These are phyloP conservation scores for Harlomillsia oculata DNA, from an alignment of 1,140 invertebrate species.

Conservation along the genomic window DNA sequence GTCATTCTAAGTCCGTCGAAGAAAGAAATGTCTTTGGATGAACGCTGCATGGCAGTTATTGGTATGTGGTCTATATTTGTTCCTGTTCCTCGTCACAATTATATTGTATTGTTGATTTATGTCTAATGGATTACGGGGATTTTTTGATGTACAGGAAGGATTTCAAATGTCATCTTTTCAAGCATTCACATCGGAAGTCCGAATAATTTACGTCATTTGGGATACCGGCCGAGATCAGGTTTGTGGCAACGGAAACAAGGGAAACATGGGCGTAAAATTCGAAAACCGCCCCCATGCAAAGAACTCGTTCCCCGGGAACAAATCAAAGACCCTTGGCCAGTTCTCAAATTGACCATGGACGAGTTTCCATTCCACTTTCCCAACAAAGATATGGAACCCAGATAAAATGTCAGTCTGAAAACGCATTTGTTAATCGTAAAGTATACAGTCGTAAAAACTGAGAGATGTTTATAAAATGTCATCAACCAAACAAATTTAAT, in stretches of 20 bases:
- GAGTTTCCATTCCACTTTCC: constrained; percentile 23
- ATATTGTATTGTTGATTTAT: neutral
- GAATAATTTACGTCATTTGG: constrained; percentile 68
- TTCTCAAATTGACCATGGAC: constrained; percentile 20
- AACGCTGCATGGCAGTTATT: constrained; percentile 82
- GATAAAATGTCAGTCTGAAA: too few species aligned
- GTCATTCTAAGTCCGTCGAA: constrained; percentile 73
- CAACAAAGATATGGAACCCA: too few species aligned
- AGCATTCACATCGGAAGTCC: constrained; percentile 70
- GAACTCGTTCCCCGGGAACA: constrained; percentile 26
- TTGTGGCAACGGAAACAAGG: constrained; percentile 86
- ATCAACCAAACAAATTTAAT: too few species aligned
- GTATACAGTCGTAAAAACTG: too few species aligned
- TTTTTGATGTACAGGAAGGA: constrained; percentile 49
- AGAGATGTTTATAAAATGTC: too few species aligned
- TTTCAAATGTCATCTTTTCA: constrained; percentile 71
- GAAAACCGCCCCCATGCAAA: constrained; percentile 49
- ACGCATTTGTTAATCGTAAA: too few species aligned
- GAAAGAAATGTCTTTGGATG: constrained; percentile 66
- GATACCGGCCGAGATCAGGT: constrained; percentile 81
- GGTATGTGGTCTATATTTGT: constrained; percentile 44
- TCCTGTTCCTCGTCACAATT: neutral
- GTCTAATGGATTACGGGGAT: neutral
- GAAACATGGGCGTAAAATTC: constrained; percentile 76
- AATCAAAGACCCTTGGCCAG: neutral